Conservation (phyloP, 1,140 invertebrate genomes). For the Chironomus tepperi region DNA sequence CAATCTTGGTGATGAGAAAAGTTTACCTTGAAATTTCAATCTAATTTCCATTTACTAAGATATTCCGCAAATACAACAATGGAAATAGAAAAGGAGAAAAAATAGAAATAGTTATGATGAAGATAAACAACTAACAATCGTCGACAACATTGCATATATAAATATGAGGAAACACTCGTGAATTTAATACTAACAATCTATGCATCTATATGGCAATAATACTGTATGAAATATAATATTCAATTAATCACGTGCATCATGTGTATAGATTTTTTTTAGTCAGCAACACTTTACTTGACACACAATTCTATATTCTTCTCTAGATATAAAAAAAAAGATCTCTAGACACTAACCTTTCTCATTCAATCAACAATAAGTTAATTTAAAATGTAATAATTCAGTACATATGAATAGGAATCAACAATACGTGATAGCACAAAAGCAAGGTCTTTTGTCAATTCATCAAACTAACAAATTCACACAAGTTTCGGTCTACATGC, state of each 20-base stretch:
- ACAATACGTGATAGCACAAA: neutral
- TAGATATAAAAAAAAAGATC: too few species aligned
- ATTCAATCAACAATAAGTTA: conserved; percentile 11
- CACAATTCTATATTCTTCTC: too few species aligned
- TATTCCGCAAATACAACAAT: neutral
- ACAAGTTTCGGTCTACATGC: neutral
- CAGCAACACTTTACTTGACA: too few species aligned
- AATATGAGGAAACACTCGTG: neutral
- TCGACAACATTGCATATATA: neutral
- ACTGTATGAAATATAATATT: neutral
- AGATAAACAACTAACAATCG: neutral
- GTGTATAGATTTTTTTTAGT: neutral
- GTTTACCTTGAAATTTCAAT: neutral
- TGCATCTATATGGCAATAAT: neutral
- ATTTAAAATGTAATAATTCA: neutral
- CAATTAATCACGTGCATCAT: conserved; percentile 7
- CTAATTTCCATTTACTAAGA: neutral
- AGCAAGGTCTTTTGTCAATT: neutral
- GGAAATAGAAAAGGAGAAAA: neutral
- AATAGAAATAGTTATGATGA: too few species aligned
- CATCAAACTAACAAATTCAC: neutral
- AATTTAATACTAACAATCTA: neutral
- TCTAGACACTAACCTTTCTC: neutral
- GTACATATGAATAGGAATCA: neutral
- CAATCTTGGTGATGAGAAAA: too few species aligned